Evolutionary conservation across 2,888 invertebrate species (phyloP), one percentile per base, ranked within the genome.

Genomic region (Orgyia antiqua): DNA sequence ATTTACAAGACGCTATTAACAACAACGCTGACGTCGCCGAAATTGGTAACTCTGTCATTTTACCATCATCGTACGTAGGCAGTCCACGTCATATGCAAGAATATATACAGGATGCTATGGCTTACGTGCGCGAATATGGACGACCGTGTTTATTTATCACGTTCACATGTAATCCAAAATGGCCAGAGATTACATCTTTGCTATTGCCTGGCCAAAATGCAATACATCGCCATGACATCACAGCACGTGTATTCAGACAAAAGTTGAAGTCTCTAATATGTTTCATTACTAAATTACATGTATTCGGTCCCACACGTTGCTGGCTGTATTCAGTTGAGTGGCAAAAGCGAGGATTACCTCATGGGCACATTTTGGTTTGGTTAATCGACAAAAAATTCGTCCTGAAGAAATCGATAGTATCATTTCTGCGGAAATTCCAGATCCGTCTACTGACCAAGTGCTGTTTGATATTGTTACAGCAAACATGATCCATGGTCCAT

Each of bases 371-470:
- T 21, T 21, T 21, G 10, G 6, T 21, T 21, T 21, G 21, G 21
- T 21, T 10, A 2, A 3, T 21, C 21, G 21, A 21, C 21, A 21
- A 21, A 15, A 15, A 21, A 21, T 21, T 2, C 36, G 32, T 31
- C 24, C 36, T 29, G 32, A 37, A 31, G 29, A 37, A 26, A 31
- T 31, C 31, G 31, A 31, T 31, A 31, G 24, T 25, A 18, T 31
- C 3, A 30, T 35, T 33, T 31, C 31, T 34, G 34, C 29, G 19
- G 34, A 30, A 23, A 30, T 33, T 36, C 61, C 69, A 8, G 45
- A 69, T 42, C 42, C 37, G 26, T 31, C 49, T 10, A 12, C 19
- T 30, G 49, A 65, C 40, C 56, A 56, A 17, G 27, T 34, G n/a
- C 39, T 74, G 9, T 36, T 40, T 38, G 39, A 54, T 12, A 42